A percentile compares a stretch with the other conserved stretches of the same genome.
These are phyloP conservation scores for Rhabdophis nuchalis DNA, from an alignment of 2,797 vertebrate species.

Conservation along the genomic window DNA sequence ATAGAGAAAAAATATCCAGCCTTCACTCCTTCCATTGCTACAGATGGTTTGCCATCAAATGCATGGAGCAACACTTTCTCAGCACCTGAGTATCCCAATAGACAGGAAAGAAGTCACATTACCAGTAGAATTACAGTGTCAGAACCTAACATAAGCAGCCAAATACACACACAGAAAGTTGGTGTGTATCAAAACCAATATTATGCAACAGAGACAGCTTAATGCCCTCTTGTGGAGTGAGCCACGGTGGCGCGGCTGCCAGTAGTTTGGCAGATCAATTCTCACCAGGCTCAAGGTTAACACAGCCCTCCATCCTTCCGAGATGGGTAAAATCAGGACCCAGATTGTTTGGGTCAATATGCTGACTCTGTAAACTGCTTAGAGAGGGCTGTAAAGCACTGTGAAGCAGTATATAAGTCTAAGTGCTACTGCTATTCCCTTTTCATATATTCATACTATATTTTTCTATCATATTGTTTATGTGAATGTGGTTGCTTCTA, in stretches of 20 bases:
- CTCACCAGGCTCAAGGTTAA: too few relatives aligned
- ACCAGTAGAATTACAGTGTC: accelerated
- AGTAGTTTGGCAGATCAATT: too few relatives aligned
- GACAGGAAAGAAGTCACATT: neutral
- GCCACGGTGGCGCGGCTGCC: too few relatives aligned
- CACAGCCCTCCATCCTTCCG: too few relatives aligned
- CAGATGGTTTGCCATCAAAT: conserved; percentile 91
- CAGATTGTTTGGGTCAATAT: too few relatives aligned
- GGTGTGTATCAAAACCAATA: neutral
- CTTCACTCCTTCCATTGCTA: conserved; percentile 91
- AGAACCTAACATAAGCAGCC: neutral
- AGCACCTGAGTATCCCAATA: conserved; percentile 74
- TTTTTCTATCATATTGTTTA: neutral
- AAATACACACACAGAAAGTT: neutral
- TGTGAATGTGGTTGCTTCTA: neutral
- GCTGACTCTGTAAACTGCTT: too few relatives aligned
- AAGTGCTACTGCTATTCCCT: neutral
- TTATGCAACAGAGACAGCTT: neutral
- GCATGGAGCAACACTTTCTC: conserved; percentile 90
- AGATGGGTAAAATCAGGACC: too few relatives aligned
- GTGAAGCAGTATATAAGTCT: too few relatives aligned
- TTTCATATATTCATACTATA: neutral
- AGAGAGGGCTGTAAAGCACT: too few relatives aligned
- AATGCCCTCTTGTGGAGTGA: neutral
- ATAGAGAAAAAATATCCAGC: conserved; percentile 95